These are phyloP conservation scores for Pheosia tremula DNA, from an alignment of 2,888 invertebrate genomes.

Conservation along the genomic window DNA sequence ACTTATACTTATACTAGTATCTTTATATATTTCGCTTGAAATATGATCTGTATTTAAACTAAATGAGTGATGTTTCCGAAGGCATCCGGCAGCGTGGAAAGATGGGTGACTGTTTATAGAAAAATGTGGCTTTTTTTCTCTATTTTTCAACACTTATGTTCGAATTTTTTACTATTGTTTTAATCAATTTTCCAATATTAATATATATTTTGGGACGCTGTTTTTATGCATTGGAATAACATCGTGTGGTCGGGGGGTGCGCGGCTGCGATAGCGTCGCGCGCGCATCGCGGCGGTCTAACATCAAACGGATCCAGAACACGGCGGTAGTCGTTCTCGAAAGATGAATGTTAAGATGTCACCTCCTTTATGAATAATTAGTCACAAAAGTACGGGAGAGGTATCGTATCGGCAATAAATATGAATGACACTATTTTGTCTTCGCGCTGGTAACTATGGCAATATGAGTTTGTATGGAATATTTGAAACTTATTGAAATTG, in stretches of 20 bases:
- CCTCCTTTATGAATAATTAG: constrained; percentile 13
- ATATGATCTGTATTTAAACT: constrained; percentile 6
- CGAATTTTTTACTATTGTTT: constrained; percentile 47
- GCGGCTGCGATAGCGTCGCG: constrained; percentile 3
- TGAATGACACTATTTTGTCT: constrained; percentile 14
- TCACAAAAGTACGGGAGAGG: constrained; percentile 33
- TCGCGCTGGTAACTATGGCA: constrained; percentile 29
- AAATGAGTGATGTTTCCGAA: constrained; percentile 27
- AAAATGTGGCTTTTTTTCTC: constrained; percentile 34
- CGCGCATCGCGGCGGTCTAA: background rate
- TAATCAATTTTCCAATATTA: constrained; percentile 35
- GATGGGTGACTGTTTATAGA: constrained; percentile 44
- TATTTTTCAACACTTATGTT: constrained; percentile 49
- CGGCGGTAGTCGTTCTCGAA: constrained; percentile 18
- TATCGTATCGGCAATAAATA: constrained; percentile 14
- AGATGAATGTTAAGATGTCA: background rate
- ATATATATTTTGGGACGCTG: constrained; percentile 48
- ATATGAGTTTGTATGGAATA: constrained; percentile 33
- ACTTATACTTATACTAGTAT: constrained; percentile 5
- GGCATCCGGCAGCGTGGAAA: constrained; percentile 3
- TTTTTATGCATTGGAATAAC: constrained; percentile 36
- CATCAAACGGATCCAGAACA: background rate
- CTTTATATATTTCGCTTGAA: background rate
- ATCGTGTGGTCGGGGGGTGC: constrained; percentile 29
- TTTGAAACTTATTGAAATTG: constrained; percentile 32